Evolutionary conservation across 1,140 invertebrate genomes (phyloP).

Genomic region (Zaprionus capensis): DNA sequence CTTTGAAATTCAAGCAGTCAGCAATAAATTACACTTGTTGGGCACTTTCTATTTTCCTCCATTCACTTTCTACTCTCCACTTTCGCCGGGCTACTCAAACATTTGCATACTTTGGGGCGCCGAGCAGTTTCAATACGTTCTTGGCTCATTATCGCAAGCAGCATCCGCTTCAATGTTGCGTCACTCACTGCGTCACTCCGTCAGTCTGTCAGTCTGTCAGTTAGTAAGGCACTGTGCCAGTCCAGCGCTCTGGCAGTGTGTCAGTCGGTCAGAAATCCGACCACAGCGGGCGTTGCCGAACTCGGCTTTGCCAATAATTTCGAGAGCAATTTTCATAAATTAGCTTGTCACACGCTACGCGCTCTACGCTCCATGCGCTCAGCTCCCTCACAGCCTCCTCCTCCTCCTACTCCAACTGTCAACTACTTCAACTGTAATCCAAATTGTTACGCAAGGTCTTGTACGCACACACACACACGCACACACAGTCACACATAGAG

Average conservation of each 20-base stretch:
- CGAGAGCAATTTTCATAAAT: conserved; percentile 79
- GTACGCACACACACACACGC: conserved; percentile 37
- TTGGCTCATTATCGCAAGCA: conserved; percentile 65
- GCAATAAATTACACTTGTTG: conserved; percentile 74
- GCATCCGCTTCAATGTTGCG: conserved; percentile 57
- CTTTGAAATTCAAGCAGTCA: conserved; percentile 70
- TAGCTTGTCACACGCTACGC: conserved; percentile 53
- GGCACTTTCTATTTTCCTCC: conserved; percentile 32
- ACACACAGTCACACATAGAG: conserved; percentile 4
- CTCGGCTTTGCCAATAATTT: conserved; percentile 74
- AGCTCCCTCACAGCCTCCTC: not conserved
- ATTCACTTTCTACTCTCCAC: conserved; percentile 18
- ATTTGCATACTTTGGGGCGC: conserved; percentile 66
- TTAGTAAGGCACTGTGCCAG: conserved; percentile 23
- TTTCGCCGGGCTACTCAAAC: conserved; percentile 51
- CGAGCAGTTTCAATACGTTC: conserved; percentile 68
- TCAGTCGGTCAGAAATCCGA: conserved; percentile 19
- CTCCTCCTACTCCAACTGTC: conserved; percentile 43
- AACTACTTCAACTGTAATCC: conserved; percentile 77
- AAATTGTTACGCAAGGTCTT: conserved; percentile 74
- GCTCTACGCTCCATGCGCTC: not conserved
- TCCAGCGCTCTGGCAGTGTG: conserved; percentile 6
- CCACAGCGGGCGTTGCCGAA: not conserved
- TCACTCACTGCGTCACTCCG: conserved; percentile 45
- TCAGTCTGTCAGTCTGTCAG: conserved; percentile 13